These are phyloP conservation scores for Formica exsecta DNA, from an alignment of 1,140 invertebrate genomes.

Conservation along the genomic window DNA sequence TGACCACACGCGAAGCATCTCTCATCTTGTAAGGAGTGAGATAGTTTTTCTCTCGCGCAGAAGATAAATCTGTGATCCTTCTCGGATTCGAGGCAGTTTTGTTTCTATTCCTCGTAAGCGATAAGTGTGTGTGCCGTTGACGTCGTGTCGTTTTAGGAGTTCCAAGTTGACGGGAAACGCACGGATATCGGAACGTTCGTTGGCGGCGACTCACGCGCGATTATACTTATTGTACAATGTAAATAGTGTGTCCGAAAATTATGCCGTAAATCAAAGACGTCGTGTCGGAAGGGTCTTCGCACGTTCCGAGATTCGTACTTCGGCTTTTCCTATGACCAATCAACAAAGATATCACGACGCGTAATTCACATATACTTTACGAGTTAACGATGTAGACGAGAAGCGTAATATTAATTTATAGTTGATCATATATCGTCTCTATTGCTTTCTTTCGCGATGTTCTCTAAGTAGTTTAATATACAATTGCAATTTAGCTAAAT, in stretches of 20 bases:
- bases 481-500: slow-evolving; percentile 33
- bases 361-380: slow-evolving; percentile 29
- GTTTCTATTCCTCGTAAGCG: slow-evolving; percentile 26
- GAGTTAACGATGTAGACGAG: slow-evolving; percentile 29
- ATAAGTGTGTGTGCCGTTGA: slow-evolving; percentile 39
- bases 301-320: slow-evolving; percentile 39
- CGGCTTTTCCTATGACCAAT: slow-evolving; percentile 54
- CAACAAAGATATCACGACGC: slow-evolving; percentile 54
- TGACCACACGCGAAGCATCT: slow-evolving; percentile 41
- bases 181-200: slow-evolving; percentile 36
- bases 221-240: slow-evolving; percentile 46
- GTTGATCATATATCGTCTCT: slow-evolving; percentile 43
- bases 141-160: slow-evolving; percentile 43
- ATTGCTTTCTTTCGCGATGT: slow-evolving; percentile 1
- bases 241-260: slow-evolving; percentile 55
- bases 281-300: slow-evolving; percentile 7
- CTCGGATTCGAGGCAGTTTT: slow-evolving; percentile 46
- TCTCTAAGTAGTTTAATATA: slow-evolving; percentile 10
- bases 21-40: slow-evolving; percentile 6
- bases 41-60: slow-evolving; percentile 38
- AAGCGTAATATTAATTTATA: slow-evolving; percentile 37
- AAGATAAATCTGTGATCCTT: slow-evolving; percentile 53
- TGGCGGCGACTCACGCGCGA: slow-evolving; percentile 3
- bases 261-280: slow-evolving; percentile 50
- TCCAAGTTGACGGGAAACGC: slow-evolving; percentile 19